Evolutionary conservation across 2,888 invertebrate genomes (phyloP).

Genomic region (Hydraecia micacea): DNA sequence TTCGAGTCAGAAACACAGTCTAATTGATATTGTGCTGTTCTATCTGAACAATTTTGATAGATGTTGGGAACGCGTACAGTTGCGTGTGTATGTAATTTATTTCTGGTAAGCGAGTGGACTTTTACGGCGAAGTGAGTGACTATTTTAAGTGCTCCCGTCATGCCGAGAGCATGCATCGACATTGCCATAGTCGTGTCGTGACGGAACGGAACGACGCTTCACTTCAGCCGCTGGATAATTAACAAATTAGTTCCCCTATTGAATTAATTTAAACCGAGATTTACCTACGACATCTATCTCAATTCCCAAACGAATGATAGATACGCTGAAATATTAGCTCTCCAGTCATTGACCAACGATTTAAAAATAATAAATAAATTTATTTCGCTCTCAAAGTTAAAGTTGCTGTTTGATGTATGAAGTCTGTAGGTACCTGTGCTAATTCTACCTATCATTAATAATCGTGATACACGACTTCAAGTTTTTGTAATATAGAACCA

Average conservation of each 20-base stretch:
- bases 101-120: constrained; percentile 73
- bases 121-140: constrained; percentile 74
- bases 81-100: constrained; percentile 65
- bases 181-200: constrained; percentile 63
- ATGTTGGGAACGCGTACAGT: constrained; percentile 45
- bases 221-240: constrained; percentile 72
- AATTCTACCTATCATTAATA: constrained; percentile 47
- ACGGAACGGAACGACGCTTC: constrained; percentile 72
- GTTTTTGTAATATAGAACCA: constrained; percentile 38
- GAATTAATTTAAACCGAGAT: constrained; percentile 72
- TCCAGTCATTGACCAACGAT: constrained; percentile 33
- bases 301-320: constrained; percentile 24
- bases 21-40: constrained; percentile 39
- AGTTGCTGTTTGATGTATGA: constrained; percentile 27
- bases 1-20: constrained; percentile 29
- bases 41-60: constrained; percentile 49
- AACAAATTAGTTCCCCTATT: constrained; percentile 79
- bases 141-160: constrained; percentile 76
- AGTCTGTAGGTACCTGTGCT: constrained; percentile 12
- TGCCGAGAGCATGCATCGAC: constrained; percentile 55
- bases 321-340: constrained; percentile 28
- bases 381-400: neutral
- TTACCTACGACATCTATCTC: constrained; percentile 66
- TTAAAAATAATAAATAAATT: neutral
- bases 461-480: constrained; percentile 54